Percentiles rank a stretch among this genome's conserved stretches.
Conservation (phyloP, 2,797 vertebrate genomes). For the Myiotriccus ornatus region DNA sequence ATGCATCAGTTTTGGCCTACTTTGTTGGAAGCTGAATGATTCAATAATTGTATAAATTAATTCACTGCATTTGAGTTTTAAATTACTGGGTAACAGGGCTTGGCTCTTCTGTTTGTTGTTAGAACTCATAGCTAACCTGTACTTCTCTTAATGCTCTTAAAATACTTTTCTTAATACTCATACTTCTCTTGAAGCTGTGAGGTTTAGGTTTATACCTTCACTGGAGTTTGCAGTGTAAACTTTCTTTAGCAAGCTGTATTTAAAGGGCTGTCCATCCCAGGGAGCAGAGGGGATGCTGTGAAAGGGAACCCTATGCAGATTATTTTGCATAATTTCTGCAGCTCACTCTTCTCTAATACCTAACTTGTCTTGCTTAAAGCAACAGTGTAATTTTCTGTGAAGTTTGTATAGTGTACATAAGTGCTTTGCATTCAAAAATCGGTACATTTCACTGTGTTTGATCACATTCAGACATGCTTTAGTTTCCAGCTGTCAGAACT, state of each 20-base stretch:
- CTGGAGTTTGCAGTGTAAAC: not conserved
- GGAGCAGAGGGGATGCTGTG: not conserved
- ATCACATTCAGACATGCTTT: not conserved
- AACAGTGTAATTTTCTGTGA: not conserved
- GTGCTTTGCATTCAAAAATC: not conserved
- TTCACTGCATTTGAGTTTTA: not conserved
- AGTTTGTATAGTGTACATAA: not conserved
- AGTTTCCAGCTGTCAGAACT: not conserved
- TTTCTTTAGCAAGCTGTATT: not conserved
- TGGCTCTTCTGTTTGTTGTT: not conserved
- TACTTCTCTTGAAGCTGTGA: not conserved
- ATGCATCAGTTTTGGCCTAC: not conserved
- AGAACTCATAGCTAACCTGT: not conserved
- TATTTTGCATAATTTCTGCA: not conserved
- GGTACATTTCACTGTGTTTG: not conserved
- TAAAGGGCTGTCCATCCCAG: not conserved
- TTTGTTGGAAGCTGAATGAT: not conserved
- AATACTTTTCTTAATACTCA: not conserved
- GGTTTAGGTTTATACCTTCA: not conserved
- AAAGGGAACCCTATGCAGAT: not conserved
- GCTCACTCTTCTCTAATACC: not conserved
- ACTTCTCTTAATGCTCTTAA: not conserved
- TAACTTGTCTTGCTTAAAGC: not conserved
- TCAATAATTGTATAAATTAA: not conserved
- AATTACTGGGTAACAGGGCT: not conserved